These are phyloP conservation scores for Endomychus coccineus DNA, from an alignment of 2,888 invertebrate species.

Conservation along the genomic window DNA sequence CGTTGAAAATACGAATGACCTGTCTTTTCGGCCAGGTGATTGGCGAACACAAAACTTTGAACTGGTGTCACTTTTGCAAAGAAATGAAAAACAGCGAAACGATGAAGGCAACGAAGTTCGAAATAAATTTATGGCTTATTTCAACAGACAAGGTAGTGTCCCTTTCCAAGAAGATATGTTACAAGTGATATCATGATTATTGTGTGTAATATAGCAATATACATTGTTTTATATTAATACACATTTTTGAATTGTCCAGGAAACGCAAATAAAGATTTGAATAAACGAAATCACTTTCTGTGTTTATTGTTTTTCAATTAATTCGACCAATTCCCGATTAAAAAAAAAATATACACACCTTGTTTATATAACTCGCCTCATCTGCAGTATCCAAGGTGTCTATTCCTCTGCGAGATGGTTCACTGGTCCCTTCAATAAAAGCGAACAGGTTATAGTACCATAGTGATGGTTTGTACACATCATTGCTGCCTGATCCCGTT, in stretches of 20 bases:
- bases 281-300: too few species aligned
- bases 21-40: constrained; percentile 18
- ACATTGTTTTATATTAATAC: neutral
- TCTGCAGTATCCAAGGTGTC: constrained; percentile 16
- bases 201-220: neutral
- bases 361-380: too few species aligned
- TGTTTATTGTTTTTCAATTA: too few species aligned
- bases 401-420: constrained; percentile 16
- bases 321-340: too few species aligned
- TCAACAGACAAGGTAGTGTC: constrained; percentile 15
- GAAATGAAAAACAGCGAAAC: constrained; percentile 18
- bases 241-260: too few species aligned
- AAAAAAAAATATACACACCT: too few species aligned
- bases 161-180: constrained; percentile 19
- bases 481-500: too few species aligned
- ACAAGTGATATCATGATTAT: too few species aligned
- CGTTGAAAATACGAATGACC: constrained; percentile 5
- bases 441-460: constrained; percentile 19
- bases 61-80: constrained; percentile 18
- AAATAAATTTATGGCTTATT: constrained; percentile 21
- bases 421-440: constrained; percentile 18
- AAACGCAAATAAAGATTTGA: too few species aligned
- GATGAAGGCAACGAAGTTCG: constrained; percentile 20
- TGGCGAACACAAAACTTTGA: constrained; percentile 17
- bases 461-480: constrained; percentile 18